Conservation (phyloP, 1,140 invertebrate species). For the Ostrea edulis region DNA sequence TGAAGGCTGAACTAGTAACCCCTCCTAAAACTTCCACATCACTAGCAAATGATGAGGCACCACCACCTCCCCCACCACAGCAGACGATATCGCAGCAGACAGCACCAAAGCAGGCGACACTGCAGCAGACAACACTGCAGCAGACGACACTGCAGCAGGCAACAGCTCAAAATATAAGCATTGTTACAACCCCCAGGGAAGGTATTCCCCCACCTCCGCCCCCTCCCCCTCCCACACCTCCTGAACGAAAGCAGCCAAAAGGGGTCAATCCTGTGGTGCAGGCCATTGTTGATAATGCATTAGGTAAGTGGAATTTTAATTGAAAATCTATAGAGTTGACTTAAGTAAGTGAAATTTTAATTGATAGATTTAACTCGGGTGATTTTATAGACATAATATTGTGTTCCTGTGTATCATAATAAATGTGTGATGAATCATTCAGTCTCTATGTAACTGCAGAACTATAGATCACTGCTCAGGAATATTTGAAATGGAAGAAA, state of each 20-base stretch:
- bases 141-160: not conserved
- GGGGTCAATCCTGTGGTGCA: conserved; percentile 17
- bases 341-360: too few species aligned
- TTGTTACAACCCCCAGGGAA: not conserved
- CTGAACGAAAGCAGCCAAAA: not conserved
- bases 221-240: not conserved
- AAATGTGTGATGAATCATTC: too few species aligned
- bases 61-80: not conserved
- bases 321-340: too few species aligned
- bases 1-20: not conserved
- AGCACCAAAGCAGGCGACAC: too few species aligned
- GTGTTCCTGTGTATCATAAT: too few species aligned
- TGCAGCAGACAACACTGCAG: too few species aligned
- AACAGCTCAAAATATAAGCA: not conserved
- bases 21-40: not conserved
- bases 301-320: not conserved
- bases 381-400: too few species aligned
- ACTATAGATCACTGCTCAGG: too few species aligned
- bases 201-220: not conserved
- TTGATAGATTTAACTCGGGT: too few species aligned
- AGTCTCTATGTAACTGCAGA: too few species aligned
- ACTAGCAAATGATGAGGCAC: not conserved
- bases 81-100: too few species aligned
- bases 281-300: conserved; percentile 12
- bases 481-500: too few species aligned